Base-by-base conservation (phyloP, 2,888 invertebrate species). In the Sycophila texana region DNA sequence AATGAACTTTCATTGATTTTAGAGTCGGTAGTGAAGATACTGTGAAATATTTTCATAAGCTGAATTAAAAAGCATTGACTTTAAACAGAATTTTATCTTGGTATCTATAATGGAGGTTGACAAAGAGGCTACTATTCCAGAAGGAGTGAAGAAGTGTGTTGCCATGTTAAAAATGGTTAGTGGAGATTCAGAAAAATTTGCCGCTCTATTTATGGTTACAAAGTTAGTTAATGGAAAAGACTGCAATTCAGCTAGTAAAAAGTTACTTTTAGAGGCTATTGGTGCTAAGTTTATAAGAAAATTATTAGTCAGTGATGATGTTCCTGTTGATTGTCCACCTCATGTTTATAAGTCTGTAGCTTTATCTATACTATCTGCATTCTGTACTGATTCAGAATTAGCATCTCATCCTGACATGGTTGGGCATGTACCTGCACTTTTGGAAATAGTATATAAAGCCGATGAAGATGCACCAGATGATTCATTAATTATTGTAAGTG, bases 261-360 rank as follows among this genome's bases (percentile, higher is more conserved):
- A 94, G 86, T 92, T 95, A 51, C 92, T 98, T 2, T 97, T 98
- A 87, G 96, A 97, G 91, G 96, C 97, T 1, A 96, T 98, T 85
- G 98, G 98, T 26, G 95, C 96, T 85, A 94, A 95, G 83, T 98
- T 98, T 90, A 90, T 98, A 70, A 94, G 95, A 87, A 95, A 96
- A 85, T 91, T 98, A 72, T 91, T 98, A 47, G 93, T 94, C 61
- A 94, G 95, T 83, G 93, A 94, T 84, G 94, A 94, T 87, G 94
- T 96, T 26, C 96, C 97, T 67, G 95, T 95, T 84, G 97, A 97
- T 87, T 98, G 98, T 87, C 96, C 97, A 4, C 95, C 96, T 0
- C 93, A 95, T 78, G 95, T 98, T 55, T 98, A 97, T 92, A 97
- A 97, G 91, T 97, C 97, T 13, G 95, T 98, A 63, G 97, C 97